These are phyloP conservation scores for Manacus vitellinus DNA, from an alignment of 2,113 vertebrate species.

Conservation along the genomic window DNA sequence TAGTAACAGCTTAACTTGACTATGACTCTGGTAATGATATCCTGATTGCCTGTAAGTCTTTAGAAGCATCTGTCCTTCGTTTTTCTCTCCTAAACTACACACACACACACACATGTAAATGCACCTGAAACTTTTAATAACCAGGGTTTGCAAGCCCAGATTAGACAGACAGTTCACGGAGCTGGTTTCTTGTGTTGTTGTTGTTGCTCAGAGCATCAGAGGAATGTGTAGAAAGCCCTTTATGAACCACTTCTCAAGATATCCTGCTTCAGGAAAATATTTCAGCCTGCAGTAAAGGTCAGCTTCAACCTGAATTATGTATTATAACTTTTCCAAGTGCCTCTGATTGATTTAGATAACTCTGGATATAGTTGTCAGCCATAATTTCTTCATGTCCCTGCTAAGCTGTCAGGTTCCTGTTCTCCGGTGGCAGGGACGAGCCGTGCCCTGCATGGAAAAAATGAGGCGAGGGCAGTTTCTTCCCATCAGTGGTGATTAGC, in stretches of 20 bases:
- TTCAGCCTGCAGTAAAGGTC: not conserved
- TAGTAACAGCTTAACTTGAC: not conserved
- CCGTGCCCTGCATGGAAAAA: not conserved
- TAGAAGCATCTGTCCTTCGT: not conserved
- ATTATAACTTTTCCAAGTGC: not conserved
- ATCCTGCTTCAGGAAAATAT: not conserved
- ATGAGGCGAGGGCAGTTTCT: not conserved
- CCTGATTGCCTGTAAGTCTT: not conserved
- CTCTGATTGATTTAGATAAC: not conserved
- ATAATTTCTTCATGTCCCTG: not conserved
- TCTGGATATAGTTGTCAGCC: not conserved
- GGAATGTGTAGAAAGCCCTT: not conserved
- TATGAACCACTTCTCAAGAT: not conserved
- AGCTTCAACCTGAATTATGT: not conserved
- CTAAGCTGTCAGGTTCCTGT: not conserved
- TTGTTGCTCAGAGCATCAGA: not conserved
- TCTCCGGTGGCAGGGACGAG: not conserved
- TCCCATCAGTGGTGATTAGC: not conserved
- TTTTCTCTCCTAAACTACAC: not conserved
- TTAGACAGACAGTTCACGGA: not conserved
- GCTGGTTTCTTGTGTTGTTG: not conserved
- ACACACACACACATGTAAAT: no score
- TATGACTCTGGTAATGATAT: not conserved
- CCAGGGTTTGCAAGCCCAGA: not conserved
- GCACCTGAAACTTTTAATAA: not conserved